Evolutionary conservation across 35 echinoderm and acorn worm species (phyloP).

Genomic region (Strongylocentrotus purpuratus): DNA sequence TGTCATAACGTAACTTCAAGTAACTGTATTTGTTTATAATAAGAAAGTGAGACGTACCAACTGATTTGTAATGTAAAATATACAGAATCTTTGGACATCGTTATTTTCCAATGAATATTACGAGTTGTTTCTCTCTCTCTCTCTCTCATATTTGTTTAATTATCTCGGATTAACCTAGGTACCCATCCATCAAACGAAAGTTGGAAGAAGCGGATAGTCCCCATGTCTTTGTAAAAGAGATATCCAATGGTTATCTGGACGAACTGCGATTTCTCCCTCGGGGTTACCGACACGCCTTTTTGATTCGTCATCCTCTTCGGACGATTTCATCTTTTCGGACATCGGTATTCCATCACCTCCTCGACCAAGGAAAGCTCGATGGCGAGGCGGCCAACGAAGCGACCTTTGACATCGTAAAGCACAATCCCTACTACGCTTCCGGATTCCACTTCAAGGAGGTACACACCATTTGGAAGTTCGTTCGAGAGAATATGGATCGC

Average conservation of each 20-base stretch:
- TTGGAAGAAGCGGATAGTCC: not conserved
- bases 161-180: not conserved
- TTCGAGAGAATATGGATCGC: not conserved
- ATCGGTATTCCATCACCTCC: not conserved
- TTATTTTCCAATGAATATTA: too few relatives aligned
- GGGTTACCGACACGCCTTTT: not conserved
- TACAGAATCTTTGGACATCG: too few relatives aligned
- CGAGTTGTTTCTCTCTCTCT: too few relatives aligned
- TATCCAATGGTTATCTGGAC: not conserved
- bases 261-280: not conserved
- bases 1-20: too few relatives aligned
- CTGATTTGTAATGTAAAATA: too few relatives aligned
- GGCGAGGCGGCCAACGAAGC: not conserved
- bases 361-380: not conserved
- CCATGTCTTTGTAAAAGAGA: constrained; percentile 20
- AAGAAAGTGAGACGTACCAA: too few relatives aligned
- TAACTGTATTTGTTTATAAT: too few relatives aligned
- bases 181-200: not conserved
- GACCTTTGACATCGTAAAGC: not conserved
- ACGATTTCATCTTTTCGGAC: not conserved
- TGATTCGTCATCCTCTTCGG: constrained; percentile 12
- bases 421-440: not conserved
- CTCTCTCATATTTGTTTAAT: too few relatives aligned
- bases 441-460: not conserved
- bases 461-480: not conserved